phyloP scores from a whole-genome alignment of 2,888 invertebrate genomes.

The Athrips mouffetella region DNA sequence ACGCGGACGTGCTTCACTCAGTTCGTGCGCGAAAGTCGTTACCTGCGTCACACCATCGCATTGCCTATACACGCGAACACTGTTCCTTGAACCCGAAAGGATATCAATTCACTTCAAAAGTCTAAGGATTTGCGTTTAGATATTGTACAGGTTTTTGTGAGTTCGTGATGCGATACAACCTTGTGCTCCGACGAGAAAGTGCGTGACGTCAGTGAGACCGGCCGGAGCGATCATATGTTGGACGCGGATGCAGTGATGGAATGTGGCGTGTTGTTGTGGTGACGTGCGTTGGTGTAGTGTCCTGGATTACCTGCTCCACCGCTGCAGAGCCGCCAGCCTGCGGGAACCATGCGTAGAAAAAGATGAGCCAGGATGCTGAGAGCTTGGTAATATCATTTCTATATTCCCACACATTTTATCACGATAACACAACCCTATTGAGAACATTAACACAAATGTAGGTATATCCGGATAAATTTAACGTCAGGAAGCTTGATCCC shows the following conservation, averaged over 20 bases:
- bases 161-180: slow-evolving; percentile 46
- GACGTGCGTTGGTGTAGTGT: slow-evolving; percentile 66
- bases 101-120: slow-evolving; percentile 48
- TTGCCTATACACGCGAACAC: slow-evolving; percentile 64
- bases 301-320: slow-evolving; percentile 56
- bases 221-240: slow-evolving; percentile 74
- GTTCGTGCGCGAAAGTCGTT: slow-evolving; percentile 77
- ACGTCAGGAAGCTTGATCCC: too few relatives aligned
- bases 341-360: slow-evolving; percentile 82
- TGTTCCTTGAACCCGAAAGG: slow-evolving; percentile 41
- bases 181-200: slow-evolving; percentile 68
- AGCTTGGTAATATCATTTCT: slow-evolving; percentile 81
- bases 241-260: slow-evolving; percentile 78
- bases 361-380: slow-evolving; percentile 85
- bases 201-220: slow-evolving; percentile 73
- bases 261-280: slow-evolving; percentile 72
- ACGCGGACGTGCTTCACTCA: slow-evolving; percentile 77
- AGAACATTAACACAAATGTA: neutral
- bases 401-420: slow-evolving; percentile 31
- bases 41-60: slow-evolving; percentile 68
- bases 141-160: slow-evolving; percentile 32
- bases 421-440: neutral
- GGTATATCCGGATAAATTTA: too few relatives aligned
- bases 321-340: slow-evolving; percentile 60
- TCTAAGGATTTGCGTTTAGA: slow-evolving; percentile 39